A percentile compares a stretch with the other conserved stretches of the same genome.
Evolutionary conservation across 2,888 invertebrate species (phyloP).

Genomic region (Onthophagus sagittarius): DNA sequence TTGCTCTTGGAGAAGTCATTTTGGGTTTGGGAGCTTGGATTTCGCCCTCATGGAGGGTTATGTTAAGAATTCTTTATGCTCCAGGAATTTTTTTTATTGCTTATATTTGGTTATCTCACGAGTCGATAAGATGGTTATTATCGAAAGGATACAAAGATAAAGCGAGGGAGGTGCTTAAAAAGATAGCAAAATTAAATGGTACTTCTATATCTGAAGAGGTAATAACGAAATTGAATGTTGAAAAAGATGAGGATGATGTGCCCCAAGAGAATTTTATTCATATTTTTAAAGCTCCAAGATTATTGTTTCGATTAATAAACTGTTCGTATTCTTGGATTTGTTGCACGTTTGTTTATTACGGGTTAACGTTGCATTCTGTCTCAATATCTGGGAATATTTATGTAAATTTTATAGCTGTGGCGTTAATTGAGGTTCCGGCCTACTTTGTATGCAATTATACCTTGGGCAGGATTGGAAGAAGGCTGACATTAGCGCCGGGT

Average conservation of each 20-base stretch:
- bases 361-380: slow-evolving; percentile 71
- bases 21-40: slow-evolving; percentile 65
- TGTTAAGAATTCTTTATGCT: slow-evolving; percentile 60
- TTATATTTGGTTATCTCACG: slow-evolving; percentile 63
- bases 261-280: slow-evolving; percentile 37
- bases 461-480: slow-evolving; percentile 60
- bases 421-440: slow-evolving; percentile 67
- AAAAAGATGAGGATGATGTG: slow-evolving; percentile 24
- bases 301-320: slow-evolving; percentile 55
- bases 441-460: slow-evolving; percentile 60
- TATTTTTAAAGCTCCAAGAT: slow-evolving; percentile 52
- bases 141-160: slow-evolving; percentile 54
- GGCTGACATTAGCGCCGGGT: slow-evolving; percentile 58
- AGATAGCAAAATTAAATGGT: slow-evolving; percentile 60
- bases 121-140: slow-evolving; percentile 71
- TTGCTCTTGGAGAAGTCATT: slow-evolving; percentile 65
- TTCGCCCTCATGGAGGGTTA: slow-evolving; percentile 62
- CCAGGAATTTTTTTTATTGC: slow-evolving; percentile 65
- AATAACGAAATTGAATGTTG: slow-evolving; percentile 13
- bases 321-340: slow-evolving; percentile 75
- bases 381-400: slow-evolving; percentile 70
- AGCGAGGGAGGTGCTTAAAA: slow-evolving; percentile 56
- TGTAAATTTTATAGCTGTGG: slow-evolving; percentile 65
- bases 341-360: slow-evolving; percentile 73
- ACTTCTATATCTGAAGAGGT: slow-evolving; percentile 17